phyloP scores from a whole-genome alignment of 1,140 invertebrate genomes.

The Cherax destructor region DNA sequence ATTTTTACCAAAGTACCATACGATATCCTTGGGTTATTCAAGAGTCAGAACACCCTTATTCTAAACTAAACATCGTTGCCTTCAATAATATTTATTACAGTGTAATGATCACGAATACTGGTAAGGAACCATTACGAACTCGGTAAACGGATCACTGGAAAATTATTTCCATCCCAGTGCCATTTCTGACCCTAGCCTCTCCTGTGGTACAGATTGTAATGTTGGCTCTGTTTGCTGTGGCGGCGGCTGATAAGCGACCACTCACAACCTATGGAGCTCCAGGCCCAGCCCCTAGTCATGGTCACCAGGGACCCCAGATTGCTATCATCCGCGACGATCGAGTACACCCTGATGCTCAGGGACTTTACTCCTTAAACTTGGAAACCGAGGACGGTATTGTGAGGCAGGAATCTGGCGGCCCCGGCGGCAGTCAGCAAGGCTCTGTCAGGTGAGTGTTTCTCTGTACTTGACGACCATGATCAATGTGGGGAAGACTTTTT shows the following conservation, averaged over 20 bases:
- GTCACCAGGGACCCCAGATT: not conserved
- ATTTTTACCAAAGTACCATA: too few relatives aligned
- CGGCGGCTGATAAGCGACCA: slow-evolving; percentile 19
- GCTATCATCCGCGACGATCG: slow-evolving; percentile 45
- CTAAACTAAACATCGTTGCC: too few relatives aligned
- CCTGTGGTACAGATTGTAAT: slow-evolving; percentile 10
- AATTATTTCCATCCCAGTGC: too few relatives aligned
- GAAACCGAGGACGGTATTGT: slow-evolving; percentile 46
- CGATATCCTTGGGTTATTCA: too few relatives aligned
- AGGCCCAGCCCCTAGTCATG: not conserved
- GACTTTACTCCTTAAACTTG: slow-evolving; percentile 38
- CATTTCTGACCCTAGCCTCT: not conserved
- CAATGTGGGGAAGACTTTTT: too few relatives aligned
- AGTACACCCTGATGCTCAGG: slow-evolving; percentile 35
- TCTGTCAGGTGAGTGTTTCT: slow-evolving; percentile 16
- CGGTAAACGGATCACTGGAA: too few relatives aligned
- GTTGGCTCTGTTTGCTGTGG: slow-evolving; percentile 20
- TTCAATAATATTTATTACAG: too few relatives aligned
- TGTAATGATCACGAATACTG: too few relatives aligned
- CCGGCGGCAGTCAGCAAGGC: slow-evolving; percentile 31
- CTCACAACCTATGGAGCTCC: not conserved
- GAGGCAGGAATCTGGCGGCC: slow-evolving; percentile 40
- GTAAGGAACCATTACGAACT: too few relatives aligned
- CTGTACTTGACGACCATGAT: too few relatives aligned
- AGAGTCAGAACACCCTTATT: too few relatives aligned